Percentiles rank a stretch among this genome's conserved stretches.
Evolutionary conservation across 2,888 invertebrate species (phyloP).

Genomic region (Dexiosoma caninum): DNA sequence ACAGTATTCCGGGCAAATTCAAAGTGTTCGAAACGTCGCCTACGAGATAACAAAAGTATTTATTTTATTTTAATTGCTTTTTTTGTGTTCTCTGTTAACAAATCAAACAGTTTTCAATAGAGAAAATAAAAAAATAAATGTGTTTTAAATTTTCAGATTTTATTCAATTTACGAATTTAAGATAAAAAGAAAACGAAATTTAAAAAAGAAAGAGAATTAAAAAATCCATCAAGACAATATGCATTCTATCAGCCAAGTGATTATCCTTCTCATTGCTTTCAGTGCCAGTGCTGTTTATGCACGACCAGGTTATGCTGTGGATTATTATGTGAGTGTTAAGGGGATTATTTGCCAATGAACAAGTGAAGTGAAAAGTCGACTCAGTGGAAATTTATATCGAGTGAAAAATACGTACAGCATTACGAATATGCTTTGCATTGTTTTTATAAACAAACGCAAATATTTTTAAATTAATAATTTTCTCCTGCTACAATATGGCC

Average conservation of each 20-base stretch:
- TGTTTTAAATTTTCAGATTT: conserved; percentile 42
- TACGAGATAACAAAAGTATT: conserved; percentile 70
- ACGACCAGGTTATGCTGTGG: conserved; percentile 79
- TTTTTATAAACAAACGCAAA: no score
- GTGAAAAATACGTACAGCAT: no score
- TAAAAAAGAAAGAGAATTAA: conserved; percentile 3
- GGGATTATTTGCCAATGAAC: not conserved
- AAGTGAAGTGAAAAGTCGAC: no score
- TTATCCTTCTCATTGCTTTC: conserved; percentile 72
- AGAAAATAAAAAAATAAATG: conserved; percentile 2
- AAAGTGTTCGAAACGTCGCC: conserved; percentile 75
- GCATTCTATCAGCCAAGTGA: conserved; percentile 72
- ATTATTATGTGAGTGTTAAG: conserved; percentile 81
- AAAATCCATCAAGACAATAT: conserved; percentile 63
- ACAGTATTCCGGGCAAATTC: conserved; percentile 77
- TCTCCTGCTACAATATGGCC: no score
- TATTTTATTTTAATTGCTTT: no score
- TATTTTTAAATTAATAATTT: no score
- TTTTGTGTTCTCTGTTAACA: not conserved
- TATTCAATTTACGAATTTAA: not conserved
- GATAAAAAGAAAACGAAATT: conserved; percentile 4
- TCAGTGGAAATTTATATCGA: no score
- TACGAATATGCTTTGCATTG: no score
- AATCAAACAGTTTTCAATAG: not conserved
- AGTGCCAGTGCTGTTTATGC: conserved; percentile 72